phyloP scores from a whole-genome alignment of 2,888 invertebrate species.

The Cyaniris semiargus region DNA sequence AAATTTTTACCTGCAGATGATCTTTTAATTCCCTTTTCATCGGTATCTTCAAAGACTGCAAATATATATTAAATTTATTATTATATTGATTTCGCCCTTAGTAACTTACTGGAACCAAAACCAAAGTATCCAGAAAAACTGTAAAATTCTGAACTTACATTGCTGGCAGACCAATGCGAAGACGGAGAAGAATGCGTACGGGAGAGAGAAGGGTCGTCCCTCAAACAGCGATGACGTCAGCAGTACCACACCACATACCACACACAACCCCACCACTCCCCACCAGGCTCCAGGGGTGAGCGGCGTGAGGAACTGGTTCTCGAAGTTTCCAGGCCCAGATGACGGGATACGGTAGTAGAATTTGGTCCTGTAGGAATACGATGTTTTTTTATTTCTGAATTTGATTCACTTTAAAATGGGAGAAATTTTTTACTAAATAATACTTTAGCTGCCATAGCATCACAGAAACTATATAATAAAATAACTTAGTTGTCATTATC shows the following conservation, averaged over 20 bases:
- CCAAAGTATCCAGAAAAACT: neutral
- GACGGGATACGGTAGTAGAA: conserved; percentile 65
- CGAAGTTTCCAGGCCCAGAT: conserved; percentile 60
- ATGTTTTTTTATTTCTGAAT: too few relatives aligned
- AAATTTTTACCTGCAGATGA: conserved; percentile 53
- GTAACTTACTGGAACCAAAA: too few relatives aligned
- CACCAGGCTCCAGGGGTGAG: conserved; percentile 65
- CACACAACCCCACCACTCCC: conserved; percentile 51
- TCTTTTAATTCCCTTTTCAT: conserved; percentile 44
- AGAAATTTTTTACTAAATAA: too few relatives aligned
- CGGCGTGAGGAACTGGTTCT: conserved; percentile 73
- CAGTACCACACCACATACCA: conserved; percentile 57
- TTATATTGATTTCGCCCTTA: too few relatives aligned
- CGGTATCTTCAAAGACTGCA: conserved; percentile 63
- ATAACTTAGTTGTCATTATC: too few relatives aligned
- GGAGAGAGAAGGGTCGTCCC: conserved; percentile 50
- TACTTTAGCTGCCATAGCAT: too few relatives aligned
- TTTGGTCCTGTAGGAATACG: conserved; percentile 53
- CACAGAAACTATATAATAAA: too few relatives aligned
- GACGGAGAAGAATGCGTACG: conserved; percentile 65
- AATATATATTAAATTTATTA: conserved; percentile 33
- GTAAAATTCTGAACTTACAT: conserved; percentile 32
- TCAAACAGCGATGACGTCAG: conserved; percentile 58
- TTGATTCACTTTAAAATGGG: too few relatives aligned
- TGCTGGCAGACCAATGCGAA: conserved; percentile 68